Evolutionary conservation across 1,140 invertebrate species (phyloP).

Genomic region (Leptonema lineaticorne): DNA sequence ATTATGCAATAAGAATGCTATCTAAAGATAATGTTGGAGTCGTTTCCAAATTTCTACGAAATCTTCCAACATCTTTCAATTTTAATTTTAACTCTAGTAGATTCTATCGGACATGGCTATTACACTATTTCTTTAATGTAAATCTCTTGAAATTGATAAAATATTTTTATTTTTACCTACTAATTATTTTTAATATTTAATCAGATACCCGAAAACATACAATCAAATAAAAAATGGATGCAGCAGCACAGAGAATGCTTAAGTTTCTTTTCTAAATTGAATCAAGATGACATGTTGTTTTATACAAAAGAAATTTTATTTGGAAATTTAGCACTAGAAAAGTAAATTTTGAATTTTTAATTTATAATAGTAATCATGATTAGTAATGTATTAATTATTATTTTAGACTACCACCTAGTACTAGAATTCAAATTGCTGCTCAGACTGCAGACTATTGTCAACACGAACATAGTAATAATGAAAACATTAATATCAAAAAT

Average conservation of each 20-base stretch:
- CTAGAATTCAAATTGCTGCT: constrained; percentile 37
- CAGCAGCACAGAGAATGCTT: constrained; percentile 40
- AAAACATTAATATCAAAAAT: constrained; percentile 25
- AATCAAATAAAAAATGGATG: constrained; percentile 41
- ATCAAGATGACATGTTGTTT: constrained; percentile 34
- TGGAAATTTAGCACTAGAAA: constrained; percentile 21
- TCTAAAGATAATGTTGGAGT: constrained; percentile 39
- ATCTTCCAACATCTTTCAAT: constrained; percentile 33
- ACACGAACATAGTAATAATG: constrained; percentile 31
- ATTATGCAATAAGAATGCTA: constrained; percentile 27
- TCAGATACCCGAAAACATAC: constrained; percentile 33
- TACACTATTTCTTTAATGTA: constrained; percentile 38
- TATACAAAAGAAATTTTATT: constrained; percentile 37
- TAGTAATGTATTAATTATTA: constrained; percentile 15
- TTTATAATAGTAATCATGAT: constrained; percentile 1
- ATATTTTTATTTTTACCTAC: not conserved
- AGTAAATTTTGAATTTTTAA: constrained; percentile 29
- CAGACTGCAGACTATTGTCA: constrained; percentile 37
- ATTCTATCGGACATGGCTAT: constrained; percentile 36
- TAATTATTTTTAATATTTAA: not conserved
- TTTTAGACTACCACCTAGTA: constrained; percentile 33
- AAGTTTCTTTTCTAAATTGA: constrained; percentile 40
- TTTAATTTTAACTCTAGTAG: constrained; percentile 36
- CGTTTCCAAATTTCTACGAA: constrained; percentile 37
- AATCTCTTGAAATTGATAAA: constrained; percentile 2